Evolutionary conservation across 2,113 vertebrate genomes (phyloP).

Genomic region (Talpa occidentalis): DNA sequence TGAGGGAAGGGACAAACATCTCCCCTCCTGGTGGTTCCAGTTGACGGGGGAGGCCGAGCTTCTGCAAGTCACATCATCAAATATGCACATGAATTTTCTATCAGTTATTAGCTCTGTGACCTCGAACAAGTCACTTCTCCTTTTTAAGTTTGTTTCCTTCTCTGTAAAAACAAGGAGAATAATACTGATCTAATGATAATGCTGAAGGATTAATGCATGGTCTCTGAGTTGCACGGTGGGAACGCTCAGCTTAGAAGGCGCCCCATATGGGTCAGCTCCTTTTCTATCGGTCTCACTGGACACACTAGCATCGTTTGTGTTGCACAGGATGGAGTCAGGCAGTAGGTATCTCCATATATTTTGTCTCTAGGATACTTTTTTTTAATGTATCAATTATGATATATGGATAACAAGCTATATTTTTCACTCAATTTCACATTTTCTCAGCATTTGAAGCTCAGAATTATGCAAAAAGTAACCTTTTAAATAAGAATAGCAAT

Average conservation of each 20-base stretch:
- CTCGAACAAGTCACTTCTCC: not conserved
- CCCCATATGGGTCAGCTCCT: accelerated
- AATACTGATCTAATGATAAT: not conserved
- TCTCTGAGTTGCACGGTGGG: not conserved
- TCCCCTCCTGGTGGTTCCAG: not conserved
- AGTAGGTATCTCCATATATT: not conserved
- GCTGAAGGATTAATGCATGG: too few relatives aligned
- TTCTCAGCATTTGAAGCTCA: too few relatives aligned
- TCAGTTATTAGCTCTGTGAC: not conserved
- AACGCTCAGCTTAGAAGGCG: not conserved
- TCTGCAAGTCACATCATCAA: not conserved
- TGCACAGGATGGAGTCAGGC: not conserved
- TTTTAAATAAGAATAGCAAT: too few relatives aligned
- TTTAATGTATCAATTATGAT: too few relatives aligned
- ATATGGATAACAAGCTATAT: too few relatives aligned
- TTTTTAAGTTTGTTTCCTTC: constrained; percentile 1
- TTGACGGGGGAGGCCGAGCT: not conserved
- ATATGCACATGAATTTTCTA: not conserved
- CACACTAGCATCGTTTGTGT: not conserved
- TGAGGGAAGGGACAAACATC: not conserved
- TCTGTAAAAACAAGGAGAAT: not conserved
- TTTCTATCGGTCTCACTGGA: not conserved
- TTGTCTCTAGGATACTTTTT: too few relatives aligned
- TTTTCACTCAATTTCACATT: too few relatives aligned
- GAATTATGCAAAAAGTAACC: too few relatives aligned